Evolutionary conservation across 1,140 invertebrate species (phyloP), one percentile per base, ranked within the genome.

Genomic region (Papilio glaucus): DNA sequence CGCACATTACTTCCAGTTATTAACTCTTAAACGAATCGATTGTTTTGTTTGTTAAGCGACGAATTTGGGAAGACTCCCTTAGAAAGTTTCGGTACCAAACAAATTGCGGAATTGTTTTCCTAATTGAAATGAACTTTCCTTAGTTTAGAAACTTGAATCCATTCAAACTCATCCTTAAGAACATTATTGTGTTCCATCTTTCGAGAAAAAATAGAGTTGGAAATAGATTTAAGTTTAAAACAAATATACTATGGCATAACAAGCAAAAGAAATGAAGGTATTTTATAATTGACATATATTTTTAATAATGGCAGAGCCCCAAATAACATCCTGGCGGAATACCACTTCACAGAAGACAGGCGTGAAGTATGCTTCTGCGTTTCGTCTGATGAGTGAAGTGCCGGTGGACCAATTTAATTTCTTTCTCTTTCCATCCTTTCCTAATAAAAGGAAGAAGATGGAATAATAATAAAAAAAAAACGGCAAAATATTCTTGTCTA

Each of bases 91-190:
- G 8, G 9, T 53, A 53, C 12, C 49, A 53, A 53, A 53, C 49
- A 53, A 53, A 53, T 53, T 49, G 45, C 45, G 12, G 15, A 49
- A 49, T 49, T 53, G 49, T 53, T 53, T 24, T 53, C 49, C 49
- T 53, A 53, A 53, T 53, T 53, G 49, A 53, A 53, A 53, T 53
- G 49, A 53, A 53, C 8, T 24, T 53, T 53, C 49, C 49, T 53
- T 53, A 53, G 49, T 53, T 53, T 53, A 10, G 18, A 53, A 53
- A 53, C 49, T 53, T 24, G 49, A 53, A 53, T 8, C 49, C 49
- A 53, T 53, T 53, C 49, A 53, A 24, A 21, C 21, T 53, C 18
- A 24, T 18, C 10, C 49, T 24, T 53, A 53, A 18, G 18, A 10
- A 53, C 49, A 24, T 53, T 53, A 53, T 53, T 53, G 49, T 24